phyloP scores from a whole-genome alignment of 2,888 invertebrate genomes.

The Subacronicta megacephala region DNA sequence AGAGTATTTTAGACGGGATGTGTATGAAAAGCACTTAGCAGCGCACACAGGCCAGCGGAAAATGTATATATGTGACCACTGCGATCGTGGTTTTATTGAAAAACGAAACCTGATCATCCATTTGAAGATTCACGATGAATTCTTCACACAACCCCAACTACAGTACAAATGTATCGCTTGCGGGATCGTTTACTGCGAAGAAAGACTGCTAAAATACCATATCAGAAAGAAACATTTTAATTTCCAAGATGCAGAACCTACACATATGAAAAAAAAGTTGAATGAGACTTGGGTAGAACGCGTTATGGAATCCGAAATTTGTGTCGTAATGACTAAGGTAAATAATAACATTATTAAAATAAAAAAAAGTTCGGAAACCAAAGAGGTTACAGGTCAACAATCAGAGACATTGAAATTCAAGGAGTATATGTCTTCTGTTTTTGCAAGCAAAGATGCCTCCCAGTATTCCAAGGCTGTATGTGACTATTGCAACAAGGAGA shows the following conservation, averaged over 20 bases:
- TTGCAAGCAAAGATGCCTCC: conserved; percentile 62
- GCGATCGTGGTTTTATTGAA: conserved; percentile 70
- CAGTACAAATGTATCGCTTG: conserved; percentile 72
- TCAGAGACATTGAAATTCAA: conserved; percentile 42
- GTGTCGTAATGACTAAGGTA: conserved; percentile 77
- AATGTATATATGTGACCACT: conserved; percentile 70
- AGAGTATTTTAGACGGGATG: conserved; percentile 71
- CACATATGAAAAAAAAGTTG: conserved; percentile 58
- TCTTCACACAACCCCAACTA: conserved; percentile 21
- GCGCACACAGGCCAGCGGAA: conserved; percentile 62
- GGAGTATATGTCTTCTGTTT: conserved; percentile 60
- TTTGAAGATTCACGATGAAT: conserved; percentile 72
- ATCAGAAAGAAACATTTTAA: conserved; percentile 75
- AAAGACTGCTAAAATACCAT: conserved; percentile 71
- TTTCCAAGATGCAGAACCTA: conserved; percentile 49
- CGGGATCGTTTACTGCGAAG: conserved; percentile 68
- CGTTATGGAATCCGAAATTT: conserved; percentile 65
- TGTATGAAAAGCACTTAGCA: conserved; percentile 63
- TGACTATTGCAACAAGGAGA: conserved; percentile 79
- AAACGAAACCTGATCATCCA: conserved; percentile 74
- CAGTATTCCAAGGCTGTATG: conserved; percentile 75
- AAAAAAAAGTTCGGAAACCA: conserved; percentile 59
- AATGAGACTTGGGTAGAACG: conserved; percentile 81
- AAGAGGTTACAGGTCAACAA: conserved; percentile 18
- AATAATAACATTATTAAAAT: conserved; percentile 73